Evolutionary conservation across 1,140 invertebrate species (phyloP), one percentile per base, ranked within the genome.

Genomic region (Drosophila lini): DNA sequence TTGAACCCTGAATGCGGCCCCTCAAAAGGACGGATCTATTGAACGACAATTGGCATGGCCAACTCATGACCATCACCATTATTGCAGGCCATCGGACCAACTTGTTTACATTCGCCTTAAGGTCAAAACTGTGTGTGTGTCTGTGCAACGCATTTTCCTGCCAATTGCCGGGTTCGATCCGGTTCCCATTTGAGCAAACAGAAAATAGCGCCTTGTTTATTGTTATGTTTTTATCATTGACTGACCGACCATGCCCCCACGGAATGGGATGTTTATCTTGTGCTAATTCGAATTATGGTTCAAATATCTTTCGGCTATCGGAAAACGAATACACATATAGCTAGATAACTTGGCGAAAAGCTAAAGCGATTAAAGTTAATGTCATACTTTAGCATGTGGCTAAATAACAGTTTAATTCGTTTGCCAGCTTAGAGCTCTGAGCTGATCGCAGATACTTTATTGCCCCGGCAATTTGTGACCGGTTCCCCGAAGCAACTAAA

Each of bases 241-340:
- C 55, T n/a, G 34, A 73, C 32, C 36, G 34, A 77, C 36, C 36
- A 34, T 57, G 32, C 25, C 22, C 60, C 32, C 32, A 13, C 11
- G 11, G 4, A 47, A 62, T 57, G n/a, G 16, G 36, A 34, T 79
- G 71, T 83, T 79, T 67, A 60, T 63, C 53, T 69, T 48, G 56
- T 40, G 44, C 19, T 56, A 65, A 79, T 75, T 79, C 74, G 36
- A 58, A 80, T 75, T 67, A 63, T 67, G 50, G 48, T 65, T 76
- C 47, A 44, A 55, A 59, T 47, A 64, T 45, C 36, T 44, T 28
- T 60, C 6, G 41, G 45, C 40, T 7, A 50, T 55, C 48, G 32
- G 9, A 13, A 2, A 36, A 16, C 4, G 32, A 52, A 36, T 38
- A n/a, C 45, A 40, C 61, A 74, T 56, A 47, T 73, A 55, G 15